These are phyloP conservation scores for Cyclina sinensis DNA, from an alignment of 1,140 invertebrate species.

Conservation along the genomic window DNA sequence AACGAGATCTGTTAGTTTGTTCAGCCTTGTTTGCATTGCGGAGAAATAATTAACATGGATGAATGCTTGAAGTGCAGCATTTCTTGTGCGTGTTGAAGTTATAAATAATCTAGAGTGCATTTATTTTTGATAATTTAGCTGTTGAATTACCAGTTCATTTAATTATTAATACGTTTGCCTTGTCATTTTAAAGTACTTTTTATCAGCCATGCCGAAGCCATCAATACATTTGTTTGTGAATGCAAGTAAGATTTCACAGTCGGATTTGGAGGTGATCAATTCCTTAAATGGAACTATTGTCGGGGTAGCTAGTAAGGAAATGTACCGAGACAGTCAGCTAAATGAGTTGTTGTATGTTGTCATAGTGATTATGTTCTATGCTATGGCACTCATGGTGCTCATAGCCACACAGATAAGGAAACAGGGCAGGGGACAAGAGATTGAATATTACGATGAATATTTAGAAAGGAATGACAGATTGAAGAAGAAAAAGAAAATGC, in stretches of 20 bases:
- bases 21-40: too few species aligned
- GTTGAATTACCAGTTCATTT: too few species aligned
- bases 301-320: conserved; percentile 69
- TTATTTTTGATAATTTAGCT: too few species aligned
- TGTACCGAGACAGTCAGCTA: conserved; percentile 79
- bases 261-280: conserved; percentile 47
- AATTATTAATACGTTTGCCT: too few species aligned
- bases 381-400: conserved; percentile 82
- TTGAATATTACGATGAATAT: conserved; percentile 84
- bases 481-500: conserved; percentile 68
- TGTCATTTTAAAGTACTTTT: neutral
- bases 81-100: too few species aligned
- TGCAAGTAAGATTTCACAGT: conserved; percentile 30
- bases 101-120: too few species aligned
- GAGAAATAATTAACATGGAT: too few species aligned
- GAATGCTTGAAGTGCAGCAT: too few species aligned
- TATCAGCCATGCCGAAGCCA: neutral
- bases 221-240: conserved; percentile 59
- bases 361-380: conserved; percentile 84
- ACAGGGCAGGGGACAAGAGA: conserved; percentile 78
- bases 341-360: conserved; percentile 85
- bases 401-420: conserved; percentile 83
- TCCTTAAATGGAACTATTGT: conserved; percentile 77
- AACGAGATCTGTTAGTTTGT: too few species aligned
- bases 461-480: conserved; percentile 78